phyloP scores from a whole-genome alignment of 2,888 invertebrate species.

The Limenitis camilla region DNA sequence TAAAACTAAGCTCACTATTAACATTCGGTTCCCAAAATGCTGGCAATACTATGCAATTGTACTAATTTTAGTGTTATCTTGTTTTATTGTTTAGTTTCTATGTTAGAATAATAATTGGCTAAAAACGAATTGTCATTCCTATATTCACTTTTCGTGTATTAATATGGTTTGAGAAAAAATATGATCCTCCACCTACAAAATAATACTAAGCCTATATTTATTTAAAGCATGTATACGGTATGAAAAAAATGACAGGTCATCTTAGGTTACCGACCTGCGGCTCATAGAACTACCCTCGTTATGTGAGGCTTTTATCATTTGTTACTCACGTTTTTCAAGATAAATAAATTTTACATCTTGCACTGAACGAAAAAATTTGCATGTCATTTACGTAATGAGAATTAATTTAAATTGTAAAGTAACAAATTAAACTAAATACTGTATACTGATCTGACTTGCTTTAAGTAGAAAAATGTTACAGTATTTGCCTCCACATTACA shows the following conservation, averaged over 20 bases:
- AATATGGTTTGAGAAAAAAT: too few relatives aligned
- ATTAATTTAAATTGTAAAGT: too few relatives aligned
- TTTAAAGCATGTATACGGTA: too few relatives aligned
- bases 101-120: background rate
- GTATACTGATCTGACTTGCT: too few relatives aligned
- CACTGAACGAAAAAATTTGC: too few relatives aligned
- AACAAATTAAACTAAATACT: too few relatives aligned
- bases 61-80: background rate
- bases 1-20: constrained; percentile 18
- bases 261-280: constrained; percentile 50
- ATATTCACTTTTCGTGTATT: too few relatives aligned
- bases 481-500: background rate
- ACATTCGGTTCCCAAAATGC: constrained; percentile 10
- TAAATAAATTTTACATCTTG: background rate
- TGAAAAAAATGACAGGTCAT: constrained; percentile 33
- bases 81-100: background rate
- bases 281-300: constrained; percentile 48
- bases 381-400: too few relatives aligned
- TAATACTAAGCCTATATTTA: too few relatives aligned
- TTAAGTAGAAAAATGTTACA: background rate
- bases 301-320: background rate
- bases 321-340: background rate
- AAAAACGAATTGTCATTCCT: too few relatives aligned
- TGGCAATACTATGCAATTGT: constrained; percentile 1
- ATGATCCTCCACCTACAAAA: too few relatives aligned